Base-by-base conservation (phyloP, 2,888 invertebrate genomes). In the Nemotelus pantherinus region DNA sequence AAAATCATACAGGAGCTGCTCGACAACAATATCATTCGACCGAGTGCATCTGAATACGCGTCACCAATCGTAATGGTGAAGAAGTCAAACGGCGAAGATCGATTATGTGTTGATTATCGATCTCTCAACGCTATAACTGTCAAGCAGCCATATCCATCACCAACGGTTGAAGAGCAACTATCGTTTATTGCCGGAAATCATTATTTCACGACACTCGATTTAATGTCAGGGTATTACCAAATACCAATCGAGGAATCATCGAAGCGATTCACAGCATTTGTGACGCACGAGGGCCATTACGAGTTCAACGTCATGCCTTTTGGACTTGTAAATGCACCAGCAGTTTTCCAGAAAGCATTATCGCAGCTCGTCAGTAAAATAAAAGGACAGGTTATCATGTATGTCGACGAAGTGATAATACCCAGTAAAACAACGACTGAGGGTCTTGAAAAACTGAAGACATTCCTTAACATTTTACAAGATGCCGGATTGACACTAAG, bases 341-440 rank as follows among this genome's bases (percentile, higher is more conserved):
- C 7, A 2, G 41, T 39, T 6, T 60, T 60, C 41, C 60, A 60
- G 41, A 25, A 25, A 25, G 25, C 25, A 5, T 9, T 6, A 6
- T 60, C 25, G n/a, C 41, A 6, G 25, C 25, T n/a, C 6, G 60
- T 39, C 41, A 7, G 25, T 6, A 60, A 7, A n/a, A n/a, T 25
- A 6, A 76, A 47, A 57, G 25, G 25, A 25, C 25, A 25, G 25
- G 25, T 44, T 2, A 55, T 76, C 0, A 78, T 76, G 5, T 82
- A 80, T 50, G 53, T 81, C 6, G 78, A 81, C 39, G 79, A 81
- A 44, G 71, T 82, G 2, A 77, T 80, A 1, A 75, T 81, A 0
- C 78, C 81, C 0, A 81, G 79, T 43, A 64, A 50, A 58, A 78
- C 79, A 0, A 55, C 79, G 3, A 71, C 39, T 9, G 50, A 50